phyloP scores from a whole-genome alignment of 2,113 vertebrate species.

The Gallinago undulata region DNA sequence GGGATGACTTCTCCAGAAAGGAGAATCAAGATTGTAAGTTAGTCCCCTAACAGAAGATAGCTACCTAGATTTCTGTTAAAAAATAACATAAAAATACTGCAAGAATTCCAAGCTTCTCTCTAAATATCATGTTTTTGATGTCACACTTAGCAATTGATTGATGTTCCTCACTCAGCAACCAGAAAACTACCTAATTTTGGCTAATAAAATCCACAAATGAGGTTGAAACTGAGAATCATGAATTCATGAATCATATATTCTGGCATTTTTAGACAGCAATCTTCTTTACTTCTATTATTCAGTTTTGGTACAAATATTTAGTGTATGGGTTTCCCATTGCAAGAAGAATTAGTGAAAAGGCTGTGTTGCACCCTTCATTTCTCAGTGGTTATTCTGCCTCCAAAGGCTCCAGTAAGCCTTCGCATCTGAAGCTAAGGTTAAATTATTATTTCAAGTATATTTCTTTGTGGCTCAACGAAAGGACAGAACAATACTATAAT shows the following conservation, averaged over 20 bases:
- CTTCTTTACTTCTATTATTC: not conserved
- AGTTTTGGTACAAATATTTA: not conserved
- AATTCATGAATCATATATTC: not conserved
- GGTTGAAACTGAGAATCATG: not conserved
- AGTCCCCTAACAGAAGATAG: not conserved
- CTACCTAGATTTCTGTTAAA: not conserved
- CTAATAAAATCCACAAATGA: not conserved
- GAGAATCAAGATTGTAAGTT: not conserved
- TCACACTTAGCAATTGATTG: not conserved
- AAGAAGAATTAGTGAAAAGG: not conserved
- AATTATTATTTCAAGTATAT: not conserved
- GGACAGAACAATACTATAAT: not conserved
- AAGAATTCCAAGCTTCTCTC: not conserved
- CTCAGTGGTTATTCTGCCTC: not conserved
- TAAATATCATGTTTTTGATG: not conserved
- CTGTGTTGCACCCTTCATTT: not conserved
- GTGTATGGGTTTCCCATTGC: not conserved
- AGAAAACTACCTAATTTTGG: not conserved
- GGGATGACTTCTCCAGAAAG: not conserved
- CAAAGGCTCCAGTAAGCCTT: not conserved
- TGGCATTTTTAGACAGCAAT: not conserved
- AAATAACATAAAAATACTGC: not conserved
- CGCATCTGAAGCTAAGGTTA: not conserved
- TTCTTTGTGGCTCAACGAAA: not conserved
- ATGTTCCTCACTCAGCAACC: not conserved